Evolutionary conservation across 2,113 vertebrate genomes (phyloP).

Genomic region (Maccullochella peelii): DNA sequence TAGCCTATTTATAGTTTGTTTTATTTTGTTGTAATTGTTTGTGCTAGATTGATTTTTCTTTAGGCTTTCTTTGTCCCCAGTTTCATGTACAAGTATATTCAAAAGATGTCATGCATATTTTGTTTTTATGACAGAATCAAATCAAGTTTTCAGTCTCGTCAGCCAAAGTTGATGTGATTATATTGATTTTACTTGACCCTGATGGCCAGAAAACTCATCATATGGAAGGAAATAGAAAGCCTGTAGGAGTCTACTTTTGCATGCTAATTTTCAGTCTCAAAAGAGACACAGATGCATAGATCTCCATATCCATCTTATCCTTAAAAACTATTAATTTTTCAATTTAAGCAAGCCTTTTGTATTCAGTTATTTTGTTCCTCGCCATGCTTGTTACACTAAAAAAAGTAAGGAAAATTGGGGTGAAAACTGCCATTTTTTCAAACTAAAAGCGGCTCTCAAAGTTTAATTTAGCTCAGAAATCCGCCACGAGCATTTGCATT

Average conservation of each 20-base stretch:
- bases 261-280: too few relatives aligned
- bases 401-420: too few relatives aligned
- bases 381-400: too few relatives aligned
- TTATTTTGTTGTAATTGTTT: too few relatives aligned
- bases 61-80: too few relatives aligned
- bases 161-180: not conserved
- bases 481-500: conserved; percentile 29
- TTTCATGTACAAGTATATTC: not conserved
- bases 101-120: not conserved
- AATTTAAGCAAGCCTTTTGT: not conserved
- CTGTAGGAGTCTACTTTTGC: too few relatives aligned
- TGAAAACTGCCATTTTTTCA: conserved; percentile 1
- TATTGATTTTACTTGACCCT: not conserved
- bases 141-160: too few relatives aligned
- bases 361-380: not conserved
- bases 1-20: not conserved
- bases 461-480: conserved; percentile 35
- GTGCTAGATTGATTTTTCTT: not conserved
- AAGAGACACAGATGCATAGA: not conserved
- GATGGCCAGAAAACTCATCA: not conserved
- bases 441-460: conserved; percentile 33
- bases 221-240: not conserved
- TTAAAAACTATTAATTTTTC: too few relatives aligned
- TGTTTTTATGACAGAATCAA: not conserved
- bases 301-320: not conserved